Evolutionary conservation across 2,888 invertebrate species (phyloP), one percentile per base, ranked within the genome.

Genomic region (Nemotelus nigrinus): DNA sequence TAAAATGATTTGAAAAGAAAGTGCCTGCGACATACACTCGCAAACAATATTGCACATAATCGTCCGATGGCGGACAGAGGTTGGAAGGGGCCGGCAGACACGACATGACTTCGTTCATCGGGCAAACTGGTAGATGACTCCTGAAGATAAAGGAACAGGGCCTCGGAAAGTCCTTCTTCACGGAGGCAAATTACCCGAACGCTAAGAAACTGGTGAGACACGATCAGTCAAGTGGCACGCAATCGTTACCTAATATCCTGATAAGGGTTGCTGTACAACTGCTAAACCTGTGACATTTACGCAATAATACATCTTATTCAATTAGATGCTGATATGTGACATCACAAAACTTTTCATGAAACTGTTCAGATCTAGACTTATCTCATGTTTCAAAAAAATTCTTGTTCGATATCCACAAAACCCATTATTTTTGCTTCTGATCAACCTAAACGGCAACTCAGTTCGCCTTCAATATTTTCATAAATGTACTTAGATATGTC

Each of bases 181-280:
- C 70, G 53, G 47, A 10, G 39, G 50, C 39, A 64, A 75, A 75
- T 64, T 75, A 75, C 75, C 53, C 64, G 63, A 75, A 64, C 75
- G 45, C 63, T 41, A 64, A n/a, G 50, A 47, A 45, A 43, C 43
- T 53, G 44, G 65, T 44, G 43, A 67, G 55, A 53, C 60, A 64
- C 77, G 78, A 79, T 78, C 77, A 67, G 78, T 79, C 78, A 79
- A 74, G 77, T 79, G 79, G 72, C 79, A 79, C 78, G 78, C 79
- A 79, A 79, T 78, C 43, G 25, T 25, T 25, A 25, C 25, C 25
- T 25, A 25, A 25, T 25, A 25, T 55, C n/a, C 4, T 43, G 8
- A 5, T 58, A 10, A 25, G 25, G 25, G 25, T 25, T 25, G 25
- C 25, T 25, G 25, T 25, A 25, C 25, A 25, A 25, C 25, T 25